Conservation (phyloP, 2,797 vertebrate species). For the Bovichtus diacanthus region DNA sequence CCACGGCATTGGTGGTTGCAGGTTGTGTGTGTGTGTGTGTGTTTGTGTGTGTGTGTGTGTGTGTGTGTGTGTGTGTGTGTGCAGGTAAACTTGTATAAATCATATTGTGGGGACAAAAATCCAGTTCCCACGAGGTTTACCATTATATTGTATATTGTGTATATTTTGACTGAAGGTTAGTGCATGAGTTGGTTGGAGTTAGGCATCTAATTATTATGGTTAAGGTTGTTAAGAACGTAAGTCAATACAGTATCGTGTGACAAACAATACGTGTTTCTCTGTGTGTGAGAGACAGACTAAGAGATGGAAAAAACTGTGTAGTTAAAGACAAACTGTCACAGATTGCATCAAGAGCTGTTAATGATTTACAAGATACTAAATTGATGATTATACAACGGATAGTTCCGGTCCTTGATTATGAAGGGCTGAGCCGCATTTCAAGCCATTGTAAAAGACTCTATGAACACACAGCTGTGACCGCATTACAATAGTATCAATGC, state of each 20-base stretch:
- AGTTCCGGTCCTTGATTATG: too few species aligned
- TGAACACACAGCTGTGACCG: too few species aligned
- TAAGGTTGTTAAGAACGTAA: neutral
- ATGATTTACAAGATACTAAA: neutral
- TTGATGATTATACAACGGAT: too few species aligned
- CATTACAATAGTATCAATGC: too few species aligned
- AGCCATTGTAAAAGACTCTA: too few species aligned
- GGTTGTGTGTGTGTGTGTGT: neutral
- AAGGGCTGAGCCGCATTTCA: too few species aligned
- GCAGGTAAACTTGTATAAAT: neutral
- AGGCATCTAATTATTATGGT: neutral
- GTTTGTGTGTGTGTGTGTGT: neutral
- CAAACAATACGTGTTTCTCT: neutral
- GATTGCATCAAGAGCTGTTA: neutral
- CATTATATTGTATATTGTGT: too few species aligned
- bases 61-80: neutral
- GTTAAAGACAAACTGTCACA: constrained; percentile 2
- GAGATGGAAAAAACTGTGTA: neutral
- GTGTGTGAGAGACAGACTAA: neutral
- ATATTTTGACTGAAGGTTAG: neutral
- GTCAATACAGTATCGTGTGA: neutral
- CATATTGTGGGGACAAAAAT: neutral
- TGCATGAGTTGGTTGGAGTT: neutral
- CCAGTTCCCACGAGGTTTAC: constrained; percentile 2
- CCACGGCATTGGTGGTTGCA: neutral